Evolutionary conservation across 2,888 invertebrate species (phyloP).

Genomic region (Conops quadrifasciatus): DNA sequence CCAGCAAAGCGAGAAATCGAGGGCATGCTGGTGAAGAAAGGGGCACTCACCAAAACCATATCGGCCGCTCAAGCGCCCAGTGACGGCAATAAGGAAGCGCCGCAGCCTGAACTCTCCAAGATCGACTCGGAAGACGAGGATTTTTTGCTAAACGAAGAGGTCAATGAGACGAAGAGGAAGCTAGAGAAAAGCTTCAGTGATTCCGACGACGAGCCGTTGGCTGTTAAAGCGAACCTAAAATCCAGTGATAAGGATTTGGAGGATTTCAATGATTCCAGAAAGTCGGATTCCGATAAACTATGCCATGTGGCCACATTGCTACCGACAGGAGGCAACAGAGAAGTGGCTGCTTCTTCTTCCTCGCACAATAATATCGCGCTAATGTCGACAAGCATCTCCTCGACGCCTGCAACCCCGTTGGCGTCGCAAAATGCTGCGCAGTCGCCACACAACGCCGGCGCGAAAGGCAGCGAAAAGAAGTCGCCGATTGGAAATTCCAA

Average conservation of each 20-base stretch:
- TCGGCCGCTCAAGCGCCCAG: conserved; percentile 43
- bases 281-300: conserved; percentile 38
- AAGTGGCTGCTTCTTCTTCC: conserved; percentile 35
- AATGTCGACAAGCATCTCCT: conserved; percentile 34
- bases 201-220: conserved; percentile 74
- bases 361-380: conserved; percentile 9
- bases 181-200: conserved; percentile 69
- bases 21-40: conserved; percentile 61
- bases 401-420: conserved; percentile 13
- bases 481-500: conserved; percentile 59
- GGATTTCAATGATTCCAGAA: conserved; percentile 40
- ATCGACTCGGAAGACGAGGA: conserved; percentile 59
- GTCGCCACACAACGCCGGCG: conserved; percentile 41
- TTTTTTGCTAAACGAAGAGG: conserved; percentile 58
- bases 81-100: conserved; percentile 41
- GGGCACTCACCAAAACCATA: conserved; percentile 53
- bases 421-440: conserved; percentile 1
- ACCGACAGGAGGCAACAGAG: conserved; percentile 26
- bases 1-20: conserved; percentile 57
- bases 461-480: conserved; percentile 57
- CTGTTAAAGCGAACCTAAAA: conserved; percentile 66
- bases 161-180: conserved; percentile 60
- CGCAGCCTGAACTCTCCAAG: conserved; percentile 42
- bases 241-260: conserved; percentile 50
- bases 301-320: conserved; percentile 26